Conservation (phyloP, 2,797 vertebrate genomes). For the Cygnus olor region DNA sequence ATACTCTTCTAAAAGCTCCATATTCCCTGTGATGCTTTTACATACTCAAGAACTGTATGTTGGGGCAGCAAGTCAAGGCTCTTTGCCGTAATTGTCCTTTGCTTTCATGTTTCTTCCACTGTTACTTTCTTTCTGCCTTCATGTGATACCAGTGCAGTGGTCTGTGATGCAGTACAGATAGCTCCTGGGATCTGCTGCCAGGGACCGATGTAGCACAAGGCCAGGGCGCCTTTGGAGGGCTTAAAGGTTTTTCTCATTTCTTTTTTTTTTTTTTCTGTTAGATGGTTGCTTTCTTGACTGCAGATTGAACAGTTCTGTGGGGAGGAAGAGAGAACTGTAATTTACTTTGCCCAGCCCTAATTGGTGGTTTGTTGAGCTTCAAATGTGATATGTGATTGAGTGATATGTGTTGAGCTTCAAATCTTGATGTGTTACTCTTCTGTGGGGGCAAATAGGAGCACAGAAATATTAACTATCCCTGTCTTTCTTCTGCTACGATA, state of each 20-base stretch:
- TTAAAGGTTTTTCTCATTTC: neutral
- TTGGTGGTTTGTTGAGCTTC: neutral
- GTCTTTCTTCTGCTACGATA: neutral
- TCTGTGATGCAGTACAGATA: neutral
- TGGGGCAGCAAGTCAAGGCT: rapidly evolving
- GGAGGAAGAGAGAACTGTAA: neutral
- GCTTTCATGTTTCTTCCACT: conserved; percentile 14
- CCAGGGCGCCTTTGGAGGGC: neutral
- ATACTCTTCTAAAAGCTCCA: neutral
- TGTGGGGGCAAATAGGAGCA: neutral
- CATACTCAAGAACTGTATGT: neutral
- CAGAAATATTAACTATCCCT: neutral
- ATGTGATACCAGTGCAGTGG: neutral
- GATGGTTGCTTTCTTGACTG: neutral
- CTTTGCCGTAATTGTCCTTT: neutral
- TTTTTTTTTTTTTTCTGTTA: neutral
- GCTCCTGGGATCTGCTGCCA: neutral
- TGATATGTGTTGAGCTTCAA: neutral
- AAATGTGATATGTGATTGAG: neutral
- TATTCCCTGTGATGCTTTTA: conserved; percentile 14
- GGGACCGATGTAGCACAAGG: neutral
- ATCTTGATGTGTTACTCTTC: neutral
- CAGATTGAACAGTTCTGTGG: neutral
- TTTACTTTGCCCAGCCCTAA: neutral
- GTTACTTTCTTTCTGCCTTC: neutral